Evolutionary conservation across 1,140 invertebrate species (phyloP).

Genomic region (Zaprionus tsacasi): DNA sequence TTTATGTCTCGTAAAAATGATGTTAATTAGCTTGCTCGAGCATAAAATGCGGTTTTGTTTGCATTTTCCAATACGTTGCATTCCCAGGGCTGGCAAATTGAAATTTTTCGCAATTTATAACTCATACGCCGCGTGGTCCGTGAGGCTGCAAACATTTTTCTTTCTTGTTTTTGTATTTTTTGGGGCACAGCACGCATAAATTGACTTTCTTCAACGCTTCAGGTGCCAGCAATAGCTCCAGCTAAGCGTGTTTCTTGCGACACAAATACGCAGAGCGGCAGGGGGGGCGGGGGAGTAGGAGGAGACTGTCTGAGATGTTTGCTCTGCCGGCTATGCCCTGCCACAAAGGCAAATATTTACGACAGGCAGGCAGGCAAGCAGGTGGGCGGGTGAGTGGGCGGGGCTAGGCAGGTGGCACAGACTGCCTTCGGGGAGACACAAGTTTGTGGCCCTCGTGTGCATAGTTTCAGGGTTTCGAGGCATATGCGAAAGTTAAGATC

Average conservation of each 20-base stretch:
- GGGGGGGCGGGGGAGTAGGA: neutral
- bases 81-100: slow-evolving; percentile 23
- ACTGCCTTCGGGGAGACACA: slow-evolving; percentile 25
- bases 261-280: neutral
- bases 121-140: slow-evolving; percentile 22
- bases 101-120: slow-evolving; percentile 36
- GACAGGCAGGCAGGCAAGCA: no score
- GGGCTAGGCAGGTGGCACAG: neutral
- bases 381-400: neutral
- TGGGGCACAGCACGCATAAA: slow-evolving; percentile 13
- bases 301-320: slow-evolving; percentile 57
- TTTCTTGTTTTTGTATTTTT: neutral
- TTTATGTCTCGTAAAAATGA: slow-evolving; percentile 47
- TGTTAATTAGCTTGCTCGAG: slow-evolving; percentile 43
- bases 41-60: slow-evolving; percentile 40
- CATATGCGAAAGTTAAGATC: slow-evolving; percentile 49
- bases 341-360: slow-evolving; percentile 76
- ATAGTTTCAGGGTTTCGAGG: slow-evolving; percentile 40
- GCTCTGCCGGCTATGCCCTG: slow-evolving; percentile 35
- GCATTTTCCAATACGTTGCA: slow-evolving; percentile 35
- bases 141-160: slow-evolving; percentile 10
- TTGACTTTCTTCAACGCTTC: slow-evolving; percentile 43
- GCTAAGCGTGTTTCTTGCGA: slow-evolving; percentile 40
- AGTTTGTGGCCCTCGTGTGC: slow-evolving; percentile 45
- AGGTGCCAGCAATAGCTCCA: slow-evolving; percentile 34